A percentile compares a stretch with the other conserved stretches of the same genome.
These are phyloP conservation scores for Hystrix cristata DNA, from an alignment of 2,113 vertebrate species.

Conservation along the genomic window DNA sequence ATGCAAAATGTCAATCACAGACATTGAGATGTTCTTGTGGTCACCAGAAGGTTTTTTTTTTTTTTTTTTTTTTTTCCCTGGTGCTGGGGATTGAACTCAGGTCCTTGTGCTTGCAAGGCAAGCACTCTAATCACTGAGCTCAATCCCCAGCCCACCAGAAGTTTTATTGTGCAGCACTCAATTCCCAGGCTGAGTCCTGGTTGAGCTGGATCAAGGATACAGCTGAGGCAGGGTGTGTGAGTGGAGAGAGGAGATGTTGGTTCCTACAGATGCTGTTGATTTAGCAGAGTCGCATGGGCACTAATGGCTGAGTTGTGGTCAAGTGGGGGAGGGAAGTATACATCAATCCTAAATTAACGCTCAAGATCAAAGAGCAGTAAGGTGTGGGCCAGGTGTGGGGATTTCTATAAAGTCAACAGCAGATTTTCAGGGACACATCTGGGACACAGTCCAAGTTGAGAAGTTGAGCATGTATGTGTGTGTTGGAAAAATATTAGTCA, in stretches of 20 bases:
- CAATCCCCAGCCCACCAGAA: too few relatives aligned
- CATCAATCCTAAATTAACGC: not conserved
- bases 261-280: not conserved
- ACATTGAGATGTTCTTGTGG: not conserved
- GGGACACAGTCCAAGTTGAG: not conserved
- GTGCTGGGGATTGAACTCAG: too few relatives aligned
- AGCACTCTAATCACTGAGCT: too few relatives aligned
- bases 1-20: not conserved
- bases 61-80: too few relatives aligned
- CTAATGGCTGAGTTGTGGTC: not conserved
- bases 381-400: not conserved
- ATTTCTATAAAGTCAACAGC: not conserved
- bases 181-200: rapidly evolving
- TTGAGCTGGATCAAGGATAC: not conserved
- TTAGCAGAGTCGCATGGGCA: not conserved
- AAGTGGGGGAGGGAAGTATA: not conserved
- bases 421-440: not conserved
- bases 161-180: not conserved
- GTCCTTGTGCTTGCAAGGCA: too few relatives aligned
- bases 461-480: not conserved
- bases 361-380: not conserved
- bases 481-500: not conserved
- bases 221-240: not conserved
- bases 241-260: not conserved
- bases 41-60: not conserved